Base-by-base conservation (phyloP, 2,888 invertebrate genomes). In the Neocrepidodera transversa region DNA sequence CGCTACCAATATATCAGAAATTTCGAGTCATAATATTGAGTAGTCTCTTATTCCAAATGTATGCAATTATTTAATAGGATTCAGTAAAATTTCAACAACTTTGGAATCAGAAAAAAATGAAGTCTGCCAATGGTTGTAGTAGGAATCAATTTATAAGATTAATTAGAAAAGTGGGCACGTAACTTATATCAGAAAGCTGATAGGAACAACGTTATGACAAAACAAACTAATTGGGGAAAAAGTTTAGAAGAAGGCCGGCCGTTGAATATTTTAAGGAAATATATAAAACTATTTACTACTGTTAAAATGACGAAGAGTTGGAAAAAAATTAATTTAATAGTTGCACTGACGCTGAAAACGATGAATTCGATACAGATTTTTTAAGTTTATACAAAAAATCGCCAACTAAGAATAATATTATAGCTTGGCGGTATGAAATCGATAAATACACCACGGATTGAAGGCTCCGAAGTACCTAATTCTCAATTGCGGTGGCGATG, bases 381-480 rank as follows among this genome's bases (percentile, higher is more conserved):
- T 28, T 28, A 10, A 28, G 28, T 10, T 7, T 28, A 28, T 28
- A 7, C 8, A 28, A 28, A 28, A 28, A 28, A 28, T 28, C 28
- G 8, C 28, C 28, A 28, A 10, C 8, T 28, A 28, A 28, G 28
- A 28, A 10, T 28, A 28, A 28, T 28, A 10, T 28, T 28, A 10
- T 7, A 28, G 28, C 58, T 61, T 62, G 60, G 62, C 53, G 60
- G 42, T 58, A 55, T 43, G 62, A 66, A 60, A 61, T 62, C 32
- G 66, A 65, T 47, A 60, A 66, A 62, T 66, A 54, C 40, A 45
- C 38, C 58, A 54, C 51, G 59, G 42, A 54, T 61, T 52, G 36
- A 58, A 36, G 57, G 52, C 53, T 60, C 58, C 36, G 60, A 62
- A 58, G 51, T n/a, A n/a, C n/a, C n/a, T 62, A 55, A 62, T 66